These are phyloP conservation scores for Thecophora atra DNA, from an alignment of 2,888 invertebrate species.

Conservation along the genomic window DNA sequence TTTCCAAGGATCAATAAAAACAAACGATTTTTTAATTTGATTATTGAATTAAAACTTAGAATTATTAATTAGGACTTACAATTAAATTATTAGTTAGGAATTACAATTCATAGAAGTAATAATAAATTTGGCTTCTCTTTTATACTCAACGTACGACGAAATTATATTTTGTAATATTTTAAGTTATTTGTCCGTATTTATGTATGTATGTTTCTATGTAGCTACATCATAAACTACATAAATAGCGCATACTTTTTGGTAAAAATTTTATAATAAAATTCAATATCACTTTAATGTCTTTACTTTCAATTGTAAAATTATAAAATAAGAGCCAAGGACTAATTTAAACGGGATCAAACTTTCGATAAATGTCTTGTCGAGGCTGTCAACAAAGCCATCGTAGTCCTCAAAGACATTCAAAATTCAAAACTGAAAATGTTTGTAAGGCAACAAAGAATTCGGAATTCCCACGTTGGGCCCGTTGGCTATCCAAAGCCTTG, in stretches of 20 bases:
- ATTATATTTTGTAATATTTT: neutral
- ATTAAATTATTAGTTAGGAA: too few species aligned
- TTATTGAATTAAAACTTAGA: too few species aligned
- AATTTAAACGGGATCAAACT: slow-evolving; percentile 70
- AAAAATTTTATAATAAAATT: too few species aligned
- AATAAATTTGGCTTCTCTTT: neutral
- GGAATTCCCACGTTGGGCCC: slow-evolving; percentile 73
- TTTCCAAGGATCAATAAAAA: too few species aligned
- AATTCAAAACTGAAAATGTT: neutral
- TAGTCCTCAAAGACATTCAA: slow-evolving; percentile 68
- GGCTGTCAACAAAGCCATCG: slow-evolving; percentile 70
- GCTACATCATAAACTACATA: too few species aligned
- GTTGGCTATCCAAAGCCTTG: slow-evolving; percentile 69
- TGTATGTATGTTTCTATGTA: slow-evolving; percentile 7
- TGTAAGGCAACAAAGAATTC: slow-evolving; percentile 70
- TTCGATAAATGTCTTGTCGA: slow-evolving; percentile 71
- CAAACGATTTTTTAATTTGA: too few species aligned
- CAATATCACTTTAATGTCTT: neutral
- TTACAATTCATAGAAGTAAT: too few species aligned
- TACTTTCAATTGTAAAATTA: neutral
- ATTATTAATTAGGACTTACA: too few species aligned
- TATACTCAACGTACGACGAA: neutral
- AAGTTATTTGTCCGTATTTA: slow-evolving; percentile 22
- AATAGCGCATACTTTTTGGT: too few species aligned
- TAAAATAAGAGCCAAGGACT: slow-evolving; percentile 63